Evolutionary conservation across 2,888 invertebrate species (phyloP).

Genomic region (Zaprionus lineosus): DNA sequence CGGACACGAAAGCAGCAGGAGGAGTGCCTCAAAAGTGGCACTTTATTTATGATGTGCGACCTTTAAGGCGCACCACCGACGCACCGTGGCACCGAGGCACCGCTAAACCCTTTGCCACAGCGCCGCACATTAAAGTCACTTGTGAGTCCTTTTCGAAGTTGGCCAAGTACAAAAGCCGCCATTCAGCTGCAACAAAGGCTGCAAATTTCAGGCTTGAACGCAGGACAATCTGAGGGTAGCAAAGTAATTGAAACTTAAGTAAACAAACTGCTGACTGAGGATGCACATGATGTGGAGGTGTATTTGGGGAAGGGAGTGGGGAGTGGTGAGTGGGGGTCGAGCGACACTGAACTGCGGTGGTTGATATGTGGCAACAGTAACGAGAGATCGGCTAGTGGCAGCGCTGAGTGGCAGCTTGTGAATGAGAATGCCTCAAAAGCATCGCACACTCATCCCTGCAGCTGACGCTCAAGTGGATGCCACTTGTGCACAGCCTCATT

Average conservation of each 20-base stretch:
- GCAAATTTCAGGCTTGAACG: constrained; percentile 56
- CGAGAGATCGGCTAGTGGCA: constrained; percentile 24
- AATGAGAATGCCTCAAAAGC: constrained; percentile 20
- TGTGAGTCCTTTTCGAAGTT: constrained; percentile 46
- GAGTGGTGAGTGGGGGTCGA: background rate
- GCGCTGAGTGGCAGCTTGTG: constrained; percentile 31
- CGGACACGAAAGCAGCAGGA: background rate
- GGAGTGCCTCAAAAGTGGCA: constrained; percentile 6
- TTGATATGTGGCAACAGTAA: constrained; percentile 39
- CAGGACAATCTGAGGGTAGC: constrained; percentile 65
- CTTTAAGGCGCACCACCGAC: constrained; percentile 1
- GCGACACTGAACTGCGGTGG: constrained; percentile 23
- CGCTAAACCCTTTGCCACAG: background rate
- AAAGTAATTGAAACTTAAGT: constrained; percentile 74
- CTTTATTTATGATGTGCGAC: constrained; percentile 26
- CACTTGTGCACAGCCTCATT: constrained; percentile 68
- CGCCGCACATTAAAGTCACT: constrained; percentile 23
- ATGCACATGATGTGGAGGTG: no score
- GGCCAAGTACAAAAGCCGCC: constrained; percentile 31
- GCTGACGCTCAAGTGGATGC: constrained; percentile 51
- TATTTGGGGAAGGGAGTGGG: no score
- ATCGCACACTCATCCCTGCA: constrained; percentile 22
- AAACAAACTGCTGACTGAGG: constrained; percentile 67
- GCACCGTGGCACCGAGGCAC: background rate
- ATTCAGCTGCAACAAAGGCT: constrained; percentile 38